phyloP scores from a whole-genome alignment of 2,797 vertebrate genomes.

The Amblyraja radiata region DNA sequence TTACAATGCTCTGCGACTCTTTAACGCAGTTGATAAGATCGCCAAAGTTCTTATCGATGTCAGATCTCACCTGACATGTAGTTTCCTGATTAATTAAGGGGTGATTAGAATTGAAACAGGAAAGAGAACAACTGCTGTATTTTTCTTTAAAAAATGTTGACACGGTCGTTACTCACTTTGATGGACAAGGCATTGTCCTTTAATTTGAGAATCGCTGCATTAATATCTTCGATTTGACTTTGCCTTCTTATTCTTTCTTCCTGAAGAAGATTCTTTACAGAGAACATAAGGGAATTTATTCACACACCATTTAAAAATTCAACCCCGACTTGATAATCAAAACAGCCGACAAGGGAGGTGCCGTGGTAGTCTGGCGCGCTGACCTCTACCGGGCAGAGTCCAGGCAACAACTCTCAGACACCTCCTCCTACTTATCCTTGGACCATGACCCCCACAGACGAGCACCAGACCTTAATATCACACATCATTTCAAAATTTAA shows the following conservation, averaged over 20 bases:
- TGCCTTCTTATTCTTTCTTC: slow-evolving; percentile 12
- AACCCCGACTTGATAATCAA: too few relatives aligned
- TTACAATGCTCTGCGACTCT: slow-evolving; percentile 10
- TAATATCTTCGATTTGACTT: slow-evolving; percentile 20
- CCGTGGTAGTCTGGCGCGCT: too few relatives aligned
- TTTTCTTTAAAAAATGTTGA: neutral
- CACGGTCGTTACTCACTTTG: neutral
- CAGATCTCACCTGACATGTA: neutral
- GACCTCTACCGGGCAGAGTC: too few relatives aligned
- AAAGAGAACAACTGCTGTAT: neutral
- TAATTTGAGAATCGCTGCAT: neutral
- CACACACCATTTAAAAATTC: too few relatives aligned
- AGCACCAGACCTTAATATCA: too few relatives aligned
- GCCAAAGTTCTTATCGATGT: slow-evolving; percentile 10
- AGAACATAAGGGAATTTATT: neutral
- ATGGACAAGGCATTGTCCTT: neutral
- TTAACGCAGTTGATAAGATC: slow-evolving; percentile 23
- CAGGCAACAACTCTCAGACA: too few relatives aligned
- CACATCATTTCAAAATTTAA: too few relatives aligned
- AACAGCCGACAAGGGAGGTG: too few relatives aligned
- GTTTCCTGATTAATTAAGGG: neutral
- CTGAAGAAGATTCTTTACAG: slow-evolving; percentile 10
- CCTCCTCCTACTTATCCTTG: too few relatives aligned
- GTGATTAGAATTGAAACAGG: neutral
- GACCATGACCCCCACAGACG: too few relatives aligned